A percentile compares a stretch with the other conserved stretches of the same genome.
phyloP scores from a whole-genome alignment of 2,797 vertebrate genomes.

The Phrynocephalus guinanensis region DNA sequence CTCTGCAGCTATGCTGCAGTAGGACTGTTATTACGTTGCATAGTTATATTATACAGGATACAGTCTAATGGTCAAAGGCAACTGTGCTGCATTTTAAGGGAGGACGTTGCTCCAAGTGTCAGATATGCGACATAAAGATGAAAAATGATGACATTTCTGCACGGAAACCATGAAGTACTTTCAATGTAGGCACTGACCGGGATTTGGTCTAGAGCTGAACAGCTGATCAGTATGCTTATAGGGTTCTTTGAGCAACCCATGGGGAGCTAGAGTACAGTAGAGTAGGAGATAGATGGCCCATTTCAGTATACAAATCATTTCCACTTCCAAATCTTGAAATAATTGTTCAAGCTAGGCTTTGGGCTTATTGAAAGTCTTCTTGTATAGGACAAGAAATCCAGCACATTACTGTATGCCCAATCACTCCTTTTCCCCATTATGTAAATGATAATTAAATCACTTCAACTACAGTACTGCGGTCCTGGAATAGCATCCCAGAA shows the following conservation, averaged over 20 bases:
- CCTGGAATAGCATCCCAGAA: background rate
- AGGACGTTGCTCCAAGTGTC: slow-evolving; percentile 27
- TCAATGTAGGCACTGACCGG: background rate
- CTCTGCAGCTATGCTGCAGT: background rate
- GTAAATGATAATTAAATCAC: background rate
- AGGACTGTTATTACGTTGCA: background rate
- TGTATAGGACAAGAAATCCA: background rate
- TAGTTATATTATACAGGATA: slow-evolving; percentile 23
- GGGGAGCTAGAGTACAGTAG: background rate
- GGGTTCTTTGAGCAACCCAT: slow-evolving; percentile 1
- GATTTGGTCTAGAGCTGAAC: slow-evolving; percentile 13
- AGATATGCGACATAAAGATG: slow-evolving; percentile 41
- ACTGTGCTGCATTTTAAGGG: slow-evolving; percentile 17
- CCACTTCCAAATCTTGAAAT: slow-evolving; percentile 9
- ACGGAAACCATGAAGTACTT: background rate
- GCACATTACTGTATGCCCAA: no score
- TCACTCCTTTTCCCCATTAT: background rate
- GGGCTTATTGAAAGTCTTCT: background rate
- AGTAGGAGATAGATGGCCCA: slow-evolving; percentile 21
- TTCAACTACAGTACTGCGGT: no score
- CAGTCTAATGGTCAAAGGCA: slow-evolving; percentile 31
- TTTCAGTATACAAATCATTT: slow-evolving; percentile 19
- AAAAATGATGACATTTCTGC: slow-evolving; percentile 23
- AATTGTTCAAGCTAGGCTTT: background rate
- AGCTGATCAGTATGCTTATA: slow-evolving; percentile 22